Evolutionary conservation across 2,113 vertebrate species (phyloP).

Genomic region (Eurypyga helias): DNA sequence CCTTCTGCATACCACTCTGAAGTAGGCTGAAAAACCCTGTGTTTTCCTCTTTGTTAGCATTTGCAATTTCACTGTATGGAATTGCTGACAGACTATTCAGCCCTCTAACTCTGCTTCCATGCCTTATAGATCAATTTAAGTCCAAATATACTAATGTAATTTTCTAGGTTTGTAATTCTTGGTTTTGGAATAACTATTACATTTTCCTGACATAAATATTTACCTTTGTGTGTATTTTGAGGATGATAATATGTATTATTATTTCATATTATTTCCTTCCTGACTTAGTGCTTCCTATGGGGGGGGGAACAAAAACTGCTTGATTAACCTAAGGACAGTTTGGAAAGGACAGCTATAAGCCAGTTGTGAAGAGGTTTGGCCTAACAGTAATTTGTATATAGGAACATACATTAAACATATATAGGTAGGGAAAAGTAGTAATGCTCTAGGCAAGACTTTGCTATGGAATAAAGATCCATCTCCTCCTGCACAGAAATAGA

Average conservation of each 20-base stretch:
- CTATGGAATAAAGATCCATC: slow-evolving; percentile 38
- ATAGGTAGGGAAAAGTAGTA: neutral
- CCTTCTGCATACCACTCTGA: neutral
- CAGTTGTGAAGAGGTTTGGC: neutral
- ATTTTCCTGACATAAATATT: neutral
- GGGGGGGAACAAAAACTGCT: neutral
- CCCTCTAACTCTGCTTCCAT: neutral
- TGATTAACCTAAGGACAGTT: neutral
- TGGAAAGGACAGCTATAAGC: neutral
- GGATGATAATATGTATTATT: neutral
- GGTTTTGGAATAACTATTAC: neutral
- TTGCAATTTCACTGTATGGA: neutral
- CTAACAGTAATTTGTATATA: neutral
- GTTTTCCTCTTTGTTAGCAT: neutral
- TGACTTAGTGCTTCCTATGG: neutral
- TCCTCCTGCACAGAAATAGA: slow-evolving; percentile 44
- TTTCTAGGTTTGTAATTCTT: neutral
- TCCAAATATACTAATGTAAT: neutral
- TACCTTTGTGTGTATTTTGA: neutral
- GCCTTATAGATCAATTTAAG: neutral
- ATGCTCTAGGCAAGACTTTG: slow-evolving; percentile 30
- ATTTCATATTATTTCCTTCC: neutral
- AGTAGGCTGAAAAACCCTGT: neutral
- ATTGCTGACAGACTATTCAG: neutral
- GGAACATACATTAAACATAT: slow-evolving; percentile 28